Percentiles rank a stretch among this genome's conserved stretches.
phyloP scores from a whole-genome alignment of 2,888 invertebrate species.

The Drosophila flavopinicola region DNA sequence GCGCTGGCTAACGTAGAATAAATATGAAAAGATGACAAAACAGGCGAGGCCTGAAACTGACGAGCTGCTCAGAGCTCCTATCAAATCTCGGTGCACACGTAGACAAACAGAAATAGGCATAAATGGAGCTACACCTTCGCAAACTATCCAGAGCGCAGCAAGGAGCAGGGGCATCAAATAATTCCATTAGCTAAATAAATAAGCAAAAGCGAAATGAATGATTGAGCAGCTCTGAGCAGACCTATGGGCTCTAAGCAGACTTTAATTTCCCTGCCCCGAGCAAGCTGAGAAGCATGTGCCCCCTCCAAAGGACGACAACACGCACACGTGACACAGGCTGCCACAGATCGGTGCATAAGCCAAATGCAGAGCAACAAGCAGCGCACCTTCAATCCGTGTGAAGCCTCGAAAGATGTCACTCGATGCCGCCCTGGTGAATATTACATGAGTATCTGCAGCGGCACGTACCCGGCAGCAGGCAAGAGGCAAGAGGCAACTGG shows the following conservation, averaged over 20 bases:
- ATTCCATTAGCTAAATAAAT: conserved; percentile 83
- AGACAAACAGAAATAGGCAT: conserved; percentile 36
- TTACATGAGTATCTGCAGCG: conserved; percentile 60
- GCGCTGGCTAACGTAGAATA: conserved; percentile 36
- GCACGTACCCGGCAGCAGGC: conserved; percentile 19
- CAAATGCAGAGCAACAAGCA: conserved; percentile 50
- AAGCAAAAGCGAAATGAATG: conserved; percentile 76
- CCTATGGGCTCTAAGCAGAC: conserved; percentile 18
- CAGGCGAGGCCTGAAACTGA: conserved; percentile 13
- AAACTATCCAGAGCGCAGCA: conserved; percentile 12
- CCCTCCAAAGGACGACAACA: conserved; percentile 3
- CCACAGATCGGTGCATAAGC: conserved; percentile 53
- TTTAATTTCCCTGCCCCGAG: conserved; percentile 43
- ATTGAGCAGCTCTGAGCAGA: conserved; percentile 55
- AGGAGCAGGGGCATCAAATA: conserved; percentile 59
- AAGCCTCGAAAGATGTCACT: conserved; percentile 65
- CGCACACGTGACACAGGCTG: conserved; percentile 53
- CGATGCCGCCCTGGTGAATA: conserved; percentile 58
- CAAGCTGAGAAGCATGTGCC: conserved; percentile 19
- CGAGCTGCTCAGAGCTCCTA: conserved; percentile 28
- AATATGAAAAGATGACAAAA: conserved; percentile 53
- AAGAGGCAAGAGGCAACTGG: no score
- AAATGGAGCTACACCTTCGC: conserved; percentile 2
- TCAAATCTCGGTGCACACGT: conserved; percentile 52
- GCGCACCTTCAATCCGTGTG: conserved; percentile 21